Evolutionary conservation across 1,140 invertebrate genomes (phyloP), one percentile per base, ranked within the genome.

Genomic region (Holcopasites calliopsidis): DNA sequence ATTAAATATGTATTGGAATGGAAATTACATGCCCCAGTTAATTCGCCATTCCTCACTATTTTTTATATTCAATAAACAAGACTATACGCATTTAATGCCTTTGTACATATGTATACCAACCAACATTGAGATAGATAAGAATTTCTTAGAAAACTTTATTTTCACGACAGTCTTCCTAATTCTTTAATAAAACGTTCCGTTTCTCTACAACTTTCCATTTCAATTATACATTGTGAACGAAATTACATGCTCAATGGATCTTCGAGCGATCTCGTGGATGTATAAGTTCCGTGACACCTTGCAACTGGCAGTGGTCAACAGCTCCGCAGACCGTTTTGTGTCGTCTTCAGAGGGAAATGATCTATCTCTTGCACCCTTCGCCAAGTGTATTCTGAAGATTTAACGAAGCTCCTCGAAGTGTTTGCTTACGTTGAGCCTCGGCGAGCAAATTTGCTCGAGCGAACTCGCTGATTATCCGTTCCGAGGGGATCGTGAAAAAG

Each of bases 301-400:
- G 38, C 16, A 52, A 55, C 61, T 42, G 70, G 52, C 38, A 26
- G 42, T 38, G 80, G 82, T 84, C 81, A 84, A 84, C 77, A 69
- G 72, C 71, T 40, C 33, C 40, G 68, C 40, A 49, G 18, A 23
- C 4, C 28, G 13, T 47, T 7, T 47, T 18, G 64, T 33, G 49
- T 52, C 28, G 31, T 47, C 23, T 26, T 40, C 11, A 18, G 35
- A 23, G 28, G 50, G 74, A 82, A 81, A 81, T 81, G 71, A 42
- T 76, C 44, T 42, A 40, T 81, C 73, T 81, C 65, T 58, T 76
- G 40, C 65, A 61, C 65, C 44, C 69, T 78, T 60, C 58, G n/a
- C 76, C 62, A 52, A 82, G 80, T 83, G 80, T 83, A 78, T 83
- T 82, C 80, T 49, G 62, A 83, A 80, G 80, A 83, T 83, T 83